phyloP scores from a whole-genome alignment of 2,888 invertebrate species.

The Drosophila macrothrix region DNA sequence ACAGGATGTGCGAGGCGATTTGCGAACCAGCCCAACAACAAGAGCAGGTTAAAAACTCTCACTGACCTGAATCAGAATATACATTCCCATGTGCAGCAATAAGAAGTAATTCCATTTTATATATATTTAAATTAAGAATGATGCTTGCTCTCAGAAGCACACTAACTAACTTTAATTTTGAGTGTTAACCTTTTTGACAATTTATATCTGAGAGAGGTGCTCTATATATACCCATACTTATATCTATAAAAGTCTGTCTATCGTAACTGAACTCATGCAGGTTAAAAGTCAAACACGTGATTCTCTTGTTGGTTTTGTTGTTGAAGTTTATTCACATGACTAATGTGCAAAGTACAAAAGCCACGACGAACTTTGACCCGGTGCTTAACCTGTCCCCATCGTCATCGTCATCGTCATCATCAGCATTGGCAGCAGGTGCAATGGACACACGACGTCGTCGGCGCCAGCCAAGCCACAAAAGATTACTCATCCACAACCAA shows the following conservation, averaged over 20 bases:
- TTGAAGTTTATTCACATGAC: conserved; percentile 11
- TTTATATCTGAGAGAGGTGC: neutral
- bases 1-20: no score
- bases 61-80: no score
- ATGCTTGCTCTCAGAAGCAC: neutral
- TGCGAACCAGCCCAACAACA: neutral
- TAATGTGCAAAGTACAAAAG: conserved; percentile 17
- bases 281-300: neutral
- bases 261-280: neutral
- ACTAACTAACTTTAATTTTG: neutral
- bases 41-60: neutral
- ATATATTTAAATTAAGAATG: neutral
- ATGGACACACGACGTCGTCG: conserved; percentile 31
- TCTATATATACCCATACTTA: neutral
- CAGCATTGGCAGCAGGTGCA: conserved; percentile 53
- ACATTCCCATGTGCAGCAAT: neutral
- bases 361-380: conserved; percentile 60
- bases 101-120: neutral
- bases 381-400: conserved; percentile 36
- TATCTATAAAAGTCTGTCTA: neutral
- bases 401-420: conserved; percentile 9
- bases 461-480: conserved; percentile 39
- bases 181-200: neutral
- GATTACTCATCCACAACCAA: conserved; percentile 57
- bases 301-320: neutral